Evolutionary conservation across 2,888 invertebrate species (phyloP).

Genomic region (Spialia ferax): DNA sequence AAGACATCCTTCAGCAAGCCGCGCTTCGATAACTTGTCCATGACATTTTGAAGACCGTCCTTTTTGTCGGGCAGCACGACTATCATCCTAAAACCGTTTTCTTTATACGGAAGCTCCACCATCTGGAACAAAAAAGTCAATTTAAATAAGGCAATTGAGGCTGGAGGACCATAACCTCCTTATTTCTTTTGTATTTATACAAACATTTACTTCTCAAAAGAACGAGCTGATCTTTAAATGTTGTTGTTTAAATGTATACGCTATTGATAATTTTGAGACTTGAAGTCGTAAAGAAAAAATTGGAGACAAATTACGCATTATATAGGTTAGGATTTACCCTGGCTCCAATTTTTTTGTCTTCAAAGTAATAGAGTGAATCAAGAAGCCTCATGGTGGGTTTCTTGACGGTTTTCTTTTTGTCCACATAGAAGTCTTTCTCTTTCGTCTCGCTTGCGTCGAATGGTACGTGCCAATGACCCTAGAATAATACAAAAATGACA

Average conservation of each 20-base stretch:
- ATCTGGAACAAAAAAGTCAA: slow-evolving; percentile 48
- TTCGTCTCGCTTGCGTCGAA: slow-evolving; percentile 56
- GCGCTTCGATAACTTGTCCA: slow-evolving; percentile 56
- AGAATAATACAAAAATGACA: not conserved
- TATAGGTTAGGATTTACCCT: slow-evolving; percentile 48
- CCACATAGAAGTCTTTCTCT: slow-evolving; percentile 60
- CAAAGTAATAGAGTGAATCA: slow-evolving; percentile 56
- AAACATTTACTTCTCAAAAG: too few species aligned
- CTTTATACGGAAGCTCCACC: slow-evolving; percentile 66
- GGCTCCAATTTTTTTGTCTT: slow-evolving; percentile 58
- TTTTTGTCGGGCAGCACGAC: slow-evolving; percentile 61
- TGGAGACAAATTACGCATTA: too few species aligned
- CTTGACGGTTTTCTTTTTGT: slow-evolving; percentile 52
- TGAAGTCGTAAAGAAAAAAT: too few species aligned
- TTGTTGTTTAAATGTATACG: not conserved
- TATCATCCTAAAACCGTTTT: slow-evolving; percentile 64
- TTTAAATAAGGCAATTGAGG: not conserved
- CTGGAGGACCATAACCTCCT: not conserved
- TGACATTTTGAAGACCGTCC: slow-evolving; percentile 58
- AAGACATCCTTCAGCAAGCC: slow-evolving; percentile 61
- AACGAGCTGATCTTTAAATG: not conserved
- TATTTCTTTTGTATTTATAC: too few species aligned
- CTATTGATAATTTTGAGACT: too few species aligned
- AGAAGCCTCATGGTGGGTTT: slow-evolving; percentile 62
- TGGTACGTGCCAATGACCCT: slow-evolving; percentile 66